Evolutionary conservation across 2,888 invertebrate genomes (phyloP).

Genomic region (Euspilapteryx auroguttella): DNA sequence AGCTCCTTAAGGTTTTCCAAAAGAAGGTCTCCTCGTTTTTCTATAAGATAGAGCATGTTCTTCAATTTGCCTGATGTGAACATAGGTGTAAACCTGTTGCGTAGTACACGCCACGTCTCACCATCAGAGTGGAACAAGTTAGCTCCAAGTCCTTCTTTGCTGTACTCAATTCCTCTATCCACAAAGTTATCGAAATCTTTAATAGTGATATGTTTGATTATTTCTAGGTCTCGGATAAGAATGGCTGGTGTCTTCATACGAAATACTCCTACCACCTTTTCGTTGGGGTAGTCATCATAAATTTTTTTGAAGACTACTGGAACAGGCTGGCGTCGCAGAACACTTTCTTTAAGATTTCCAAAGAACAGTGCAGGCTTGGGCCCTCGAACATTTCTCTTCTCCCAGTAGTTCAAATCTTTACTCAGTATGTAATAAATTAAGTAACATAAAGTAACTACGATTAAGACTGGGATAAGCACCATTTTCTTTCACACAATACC

Average conservation of each 20-base stretch:
- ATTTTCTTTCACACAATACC: too few species aligned
- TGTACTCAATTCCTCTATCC: not conserved
- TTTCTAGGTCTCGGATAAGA: conserved; percentile 10
- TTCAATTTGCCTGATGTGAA: conserved; percentile 3
- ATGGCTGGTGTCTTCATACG: conserved; percentile 9
- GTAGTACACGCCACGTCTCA: conserved; percentile 2
- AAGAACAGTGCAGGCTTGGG: conserved; percentile 13
- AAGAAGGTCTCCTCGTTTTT: not conserved
- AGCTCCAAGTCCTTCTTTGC: not conserved
- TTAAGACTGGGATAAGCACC: too few species aligned
- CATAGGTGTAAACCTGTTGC: conserved; percentile 2
- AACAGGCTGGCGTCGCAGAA: conserved; percentile 9
- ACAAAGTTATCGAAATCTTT: conserved; percentile 4
- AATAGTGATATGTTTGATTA: conserved; percentile 2
- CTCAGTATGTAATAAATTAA: too few species aligned
- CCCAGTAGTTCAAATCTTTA: conserved; percentile 12
- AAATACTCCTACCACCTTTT: conserved; percentile 15
- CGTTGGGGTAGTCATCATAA: conserved; percentile 12
- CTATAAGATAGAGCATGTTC: conserved; percentile 1
- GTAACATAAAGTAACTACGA: too few species aligned
- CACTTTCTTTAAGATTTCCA: conserved; percentile 12
- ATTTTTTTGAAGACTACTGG: conserved; percentile 10
- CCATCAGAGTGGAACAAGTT: conserved; percentile 3
- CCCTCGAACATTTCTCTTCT: conserved; percentile 11
- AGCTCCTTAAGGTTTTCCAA: not conserved